Evolutionary conservation across 92 coral and sea anemone species (phyloP).

Genomic region (Porites divaricata): DNA sequence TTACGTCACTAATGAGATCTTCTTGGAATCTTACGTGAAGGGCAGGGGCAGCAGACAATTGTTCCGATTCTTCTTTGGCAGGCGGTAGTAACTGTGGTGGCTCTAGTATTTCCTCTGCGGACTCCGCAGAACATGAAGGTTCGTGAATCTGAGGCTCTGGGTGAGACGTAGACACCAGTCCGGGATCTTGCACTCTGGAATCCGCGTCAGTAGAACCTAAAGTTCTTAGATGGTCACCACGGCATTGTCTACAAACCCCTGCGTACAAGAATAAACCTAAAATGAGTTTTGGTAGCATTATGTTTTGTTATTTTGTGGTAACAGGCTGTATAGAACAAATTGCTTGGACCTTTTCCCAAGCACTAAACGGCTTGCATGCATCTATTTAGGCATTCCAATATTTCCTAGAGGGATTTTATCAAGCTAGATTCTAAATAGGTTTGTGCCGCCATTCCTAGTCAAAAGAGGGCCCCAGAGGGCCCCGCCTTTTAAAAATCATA

Average conservation of each 20-base stretch:
- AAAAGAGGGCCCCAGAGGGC: too few relatives aligned
- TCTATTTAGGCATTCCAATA: too few relatives aligned
- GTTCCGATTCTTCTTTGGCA: conserved; percentile 28
- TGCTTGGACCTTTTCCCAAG: too few relatives aligned
- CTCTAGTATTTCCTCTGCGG: conserved; percentile 27
- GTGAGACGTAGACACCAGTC: conserved; percentile 25
- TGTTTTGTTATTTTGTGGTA: background rate
- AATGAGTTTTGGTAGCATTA: background rate
- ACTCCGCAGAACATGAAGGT: conserved; percentile 28
- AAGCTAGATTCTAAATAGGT: too few relatives aligned
- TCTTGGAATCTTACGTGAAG: conserved; percentile 31
- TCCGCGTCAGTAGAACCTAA: conserved; percentile 13
- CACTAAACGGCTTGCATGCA: too few relatives aligned
- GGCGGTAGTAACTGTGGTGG: conserved; percentile 24
- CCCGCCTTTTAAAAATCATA: too few relatives aligned
- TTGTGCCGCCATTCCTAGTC: too few relatives aligned
- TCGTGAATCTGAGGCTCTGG: conserved; percentile 28
- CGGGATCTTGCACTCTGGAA: conserved; percentile 17
- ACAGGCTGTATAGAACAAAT: too few relatives aligned
- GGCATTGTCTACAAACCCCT: background rate
- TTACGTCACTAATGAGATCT: conserved; percentile 34
- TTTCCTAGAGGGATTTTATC: too few relatives aligned
- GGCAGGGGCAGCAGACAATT: conserved; percentile 27
- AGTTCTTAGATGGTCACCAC: conserved; percentile 5
- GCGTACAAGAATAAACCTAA: conserved; percentile 25